Conservation (phyloP, 2,797 vertebrate genomes). For the Phoxinus dragarum region DNA sequence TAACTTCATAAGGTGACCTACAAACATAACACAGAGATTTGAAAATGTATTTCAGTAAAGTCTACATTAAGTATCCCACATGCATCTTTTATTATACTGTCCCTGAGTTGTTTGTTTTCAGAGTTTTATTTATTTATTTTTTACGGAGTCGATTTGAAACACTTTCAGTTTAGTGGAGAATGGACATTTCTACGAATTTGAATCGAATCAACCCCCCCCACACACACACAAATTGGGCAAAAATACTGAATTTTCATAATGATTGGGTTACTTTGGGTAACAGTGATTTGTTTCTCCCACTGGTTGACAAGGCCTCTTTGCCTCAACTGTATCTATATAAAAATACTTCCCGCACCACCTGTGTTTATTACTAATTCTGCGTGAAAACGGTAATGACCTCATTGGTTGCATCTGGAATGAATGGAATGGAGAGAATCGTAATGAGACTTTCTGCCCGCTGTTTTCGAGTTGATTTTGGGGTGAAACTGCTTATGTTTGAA, state of each 20-base stretch:
- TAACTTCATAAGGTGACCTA: background rate
- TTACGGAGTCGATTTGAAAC: too few species aligned
- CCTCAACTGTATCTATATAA: slow-evolving; percentile 1
- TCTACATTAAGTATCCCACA: background rate
- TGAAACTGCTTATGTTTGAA: slow-evolving; percentile 44
- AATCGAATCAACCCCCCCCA: too few species aligned
- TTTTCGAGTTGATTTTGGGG: slow-evolving; percentile 53
- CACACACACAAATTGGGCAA: background rate
- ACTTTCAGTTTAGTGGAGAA: too few species aligned
- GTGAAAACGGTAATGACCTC: slow-evolving; percentile 37
- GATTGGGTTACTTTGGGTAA: background rate
- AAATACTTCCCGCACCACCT: slow-evolving; percentile 34
- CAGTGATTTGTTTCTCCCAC: background rate
- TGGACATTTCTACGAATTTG: too few species aligned
- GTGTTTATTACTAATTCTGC: slow-evolving; percentile 37
- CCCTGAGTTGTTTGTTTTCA: too few species aligned
- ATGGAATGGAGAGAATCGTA: slow-evolving; percentile 42
- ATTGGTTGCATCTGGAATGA: slow-evolving; percentile 53
- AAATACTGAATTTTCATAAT: background rate
- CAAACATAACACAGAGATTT: background rate
- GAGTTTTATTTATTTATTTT: too few species aligned
- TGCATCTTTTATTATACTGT: too few species aligned
- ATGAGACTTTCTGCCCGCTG: slow-evolving; percentile 46
- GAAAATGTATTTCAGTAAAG: background rate
- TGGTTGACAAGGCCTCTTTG: background rate